phyloP scores from a whole-genome alignment of 2,113 vertebrate species.

The Parus major region DNA sequence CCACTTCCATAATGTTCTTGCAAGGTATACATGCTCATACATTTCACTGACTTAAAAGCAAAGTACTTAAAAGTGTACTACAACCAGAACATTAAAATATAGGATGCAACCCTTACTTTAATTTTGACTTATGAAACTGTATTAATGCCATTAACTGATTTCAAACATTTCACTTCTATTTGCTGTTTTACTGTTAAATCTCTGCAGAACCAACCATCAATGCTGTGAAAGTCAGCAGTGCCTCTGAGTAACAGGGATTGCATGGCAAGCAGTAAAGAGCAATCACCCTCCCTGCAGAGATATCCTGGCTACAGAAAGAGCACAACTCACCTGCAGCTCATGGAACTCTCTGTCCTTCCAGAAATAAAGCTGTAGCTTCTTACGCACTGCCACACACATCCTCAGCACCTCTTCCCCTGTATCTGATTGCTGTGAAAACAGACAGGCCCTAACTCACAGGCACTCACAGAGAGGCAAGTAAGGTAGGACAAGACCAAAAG shows the following conservation, averaged over 20 bases:
- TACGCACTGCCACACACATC: constrained; percentile 96
- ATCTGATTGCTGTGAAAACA: constrained; percentile 78
- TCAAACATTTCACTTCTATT: neutral
- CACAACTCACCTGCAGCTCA: constrained; percentile 81
- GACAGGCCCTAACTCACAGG: neutral
- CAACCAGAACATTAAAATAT: neutral
- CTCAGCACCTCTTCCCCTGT: constrained; percentile 87
- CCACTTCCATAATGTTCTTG: neutral
- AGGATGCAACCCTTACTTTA: neutral
- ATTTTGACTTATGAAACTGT: neutral
- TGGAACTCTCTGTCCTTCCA: constrained; percentile 97
- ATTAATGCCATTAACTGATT: neutral
- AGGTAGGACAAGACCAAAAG: neutral
- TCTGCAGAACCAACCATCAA: neutral
- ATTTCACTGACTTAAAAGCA: neutral
- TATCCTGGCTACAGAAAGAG: neutral
- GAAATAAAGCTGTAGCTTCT: constrained; percentile 95
- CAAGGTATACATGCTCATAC: neutral
- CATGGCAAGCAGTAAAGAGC: neutral
- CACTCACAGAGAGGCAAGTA: neutral
- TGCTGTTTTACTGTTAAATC: neutral
- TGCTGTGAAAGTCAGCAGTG: neutral
- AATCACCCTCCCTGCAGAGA: neutral
- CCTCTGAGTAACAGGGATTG: neutral
- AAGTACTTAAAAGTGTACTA: neutral